Evolutionary conservation across 2,113 vertebrate species (phyloP).

Genomic region (Macquaria australasica): DNA sequence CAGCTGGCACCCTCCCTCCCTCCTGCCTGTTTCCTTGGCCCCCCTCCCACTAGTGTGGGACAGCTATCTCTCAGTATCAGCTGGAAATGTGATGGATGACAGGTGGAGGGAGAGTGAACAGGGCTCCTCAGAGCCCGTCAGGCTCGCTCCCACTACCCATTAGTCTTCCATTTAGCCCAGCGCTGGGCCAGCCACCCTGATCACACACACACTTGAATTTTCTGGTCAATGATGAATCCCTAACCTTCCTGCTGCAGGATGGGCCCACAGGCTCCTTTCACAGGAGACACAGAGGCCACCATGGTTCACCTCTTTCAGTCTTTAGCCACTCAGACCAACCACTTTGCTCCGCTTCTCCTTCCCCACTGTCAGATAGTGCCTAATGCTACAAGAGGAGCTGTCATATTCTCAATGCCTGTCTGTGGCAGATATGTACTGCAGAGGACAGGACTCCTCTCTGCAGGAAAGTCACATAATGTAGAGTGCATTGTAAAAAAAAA

Average conservation of each 20-base stretch:
- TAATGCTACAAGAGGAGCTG: conserved; percentile 59
- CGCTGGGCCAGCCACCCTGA: conserved; percentile 74
- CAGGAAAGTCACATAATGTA: conserved; percentile 4
- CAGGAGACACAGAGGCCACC: conserved; percentile 58
- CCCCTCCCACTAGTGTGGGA: conserved; percentile 49
- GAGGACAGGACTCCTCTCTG: conserved; percentile 32
- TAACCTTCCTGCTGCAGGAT: conserved; percentile 60
- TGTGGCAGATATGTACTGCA: conserved; percentile 33
- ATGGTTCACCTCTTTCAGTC: conserved; percentile 65
- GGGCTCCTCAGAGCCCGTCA: conserved; percentile 82
- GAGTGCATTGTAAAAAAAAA: neutral
- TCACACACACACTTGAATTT: conserved; percentile 73
- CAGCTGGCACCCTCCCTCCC: conserved; percentile 17
- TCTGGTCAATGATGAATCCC: conserved; percentile 77
- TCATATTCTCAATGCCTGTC: conserved; percentile 55
- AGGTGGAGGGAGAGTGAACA: conserved; percentile 71
- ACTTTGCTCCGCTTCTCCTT: conserved; percentile 58
- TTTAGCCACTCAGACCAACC: conserved; percentile 66
- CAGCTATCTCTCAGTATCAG: conserved; percentile 81
- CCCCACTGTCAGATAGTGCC: conserved; percentile 50
- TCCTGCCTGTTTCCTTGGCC: conserved; percentile 34
- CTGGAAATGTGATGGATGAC: conserved; percentile 82
- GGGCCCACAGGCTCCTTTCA: conserved; percentile 51
- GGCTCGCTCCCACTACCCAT: conserved; percentile 75
- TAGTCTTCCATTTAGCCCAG: conserved; percentile 81